Percentiles rank a stretch among this genome's conserved stretches.
These are phyloP conservation scores for Pandemis corylana DNA, from an alignment of 2,888 invertebrate genomes.

Conservation along the genomic window DNA sequence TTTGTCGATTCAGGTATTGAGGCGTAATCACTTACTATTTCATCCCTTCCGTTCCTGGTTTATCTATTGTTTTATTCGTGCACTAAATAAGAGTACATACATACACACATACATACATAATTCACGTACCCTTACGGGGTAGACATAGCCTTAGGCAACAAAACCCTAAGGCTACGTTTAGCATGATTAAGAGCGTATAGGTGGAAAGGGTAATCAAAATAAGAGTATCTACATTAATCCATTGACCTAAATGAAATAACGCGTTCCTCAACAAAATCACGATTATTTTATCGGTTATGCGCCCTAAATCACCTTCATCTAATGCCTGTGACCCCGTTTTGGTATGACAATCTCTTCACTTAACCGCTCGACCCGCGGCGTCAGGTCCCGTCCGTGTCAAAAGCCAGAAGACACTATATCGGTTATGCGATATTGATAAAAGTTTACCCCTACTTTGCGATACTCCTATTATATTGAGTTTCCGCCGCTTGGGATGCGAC, in stretches of 20 bases:
- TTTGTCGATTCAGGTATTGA: slow-evolving; percentile 16
- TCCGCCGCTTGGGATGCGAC: slow-evolving; percentile 11
- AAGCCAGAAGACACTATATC: slow-evolving; percentile 51
- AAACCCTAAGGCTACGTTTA: too few relatives aligned
- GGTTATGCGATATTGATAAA: slow-evolving; percentile 52
- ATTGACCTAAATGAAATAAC: slow-evolving; percentile 27
- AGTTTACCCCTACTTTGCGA: slow-evolving; percentile 40
- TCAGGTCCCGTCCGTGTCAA: slow-evolving; percentile 50
- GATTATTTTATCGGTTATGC: slow-evolving; percentile 39
- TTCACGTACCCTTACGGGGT: too few relatives aligned
- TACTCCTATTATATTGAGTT: slow-evolving; percentile 29
- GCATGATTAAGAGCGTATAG: too few relatives aligned
- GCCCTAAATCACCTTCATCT: slow-evolving; percentile 53
- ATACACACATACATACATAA: too few relatives aligned
- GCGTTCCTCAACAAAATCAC: slow-evolving; percentile 34
- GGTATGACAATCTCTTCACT: slow-evolving; percentile 55
- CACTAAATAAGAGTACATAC: too few relatives aligned
- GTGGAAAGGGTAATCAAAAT: too few relatives aligned
- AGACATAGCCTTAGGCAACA: too few relatives aligned
- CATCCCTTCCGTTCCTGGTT: neutral
- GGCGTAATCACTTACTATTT: slow-evolving; percentile 1
- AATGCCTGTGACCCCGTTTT: slow-evolving; percentile 55
- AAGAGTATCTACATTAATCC: slow-evolving; percentile 32
- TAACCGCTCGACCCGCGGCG: slow-evolving; percentile 47
- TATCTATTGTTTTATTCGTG: neutral